These are phyloP conservation scores for Amazona guildingii DNA, from an alignment of 2,113 vertebrate genomes.

Conservation along the genomic window DNA sequence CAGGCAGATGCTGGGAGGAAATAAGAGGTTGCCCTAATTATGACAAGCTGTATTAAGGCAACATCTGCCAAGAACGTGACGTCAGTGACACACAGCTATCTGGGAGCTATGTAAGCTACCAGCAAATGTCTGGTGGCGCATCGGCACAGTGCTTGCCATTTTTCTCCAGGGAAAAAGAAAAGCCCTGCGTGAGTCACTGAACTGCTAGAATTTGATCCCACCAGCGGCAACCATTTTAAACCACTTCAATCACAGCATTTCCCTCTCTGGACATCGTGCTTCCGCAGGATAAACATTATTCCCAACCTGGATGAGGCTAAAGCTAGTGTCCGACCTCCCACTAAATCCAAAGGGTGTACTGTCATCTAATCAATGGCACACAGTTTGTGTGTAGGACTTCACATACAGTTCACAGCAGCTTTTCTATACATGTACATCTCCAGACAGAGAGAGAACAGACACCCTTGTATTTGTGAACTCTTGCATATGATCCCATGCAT, in stretches of 20 bases:
- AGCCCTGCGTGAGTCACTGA: not conserved
- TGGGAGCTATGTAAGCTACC: not conserved
- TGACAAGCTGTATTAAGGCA: not conserved
- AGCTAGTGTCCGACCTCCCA: slow-evolving; percentile 2
- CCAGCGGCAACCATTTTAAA: not conserved
- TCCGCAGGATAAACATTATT: not conserved
- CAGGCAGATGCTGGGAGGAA: not conserved
- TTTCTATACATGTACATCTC: slow-evolving; percentile 10
- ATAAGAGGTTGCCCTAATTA: not conserved
- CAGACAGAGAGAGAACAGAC: slow-evolving; percentile 8
- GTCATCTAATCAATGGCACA: not conserved
- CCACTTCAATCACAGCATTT: not conserved
- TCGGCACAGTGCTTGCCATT: not conserved
- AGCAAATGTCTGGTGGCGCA: not conserved
- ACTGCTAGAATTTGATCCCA: not conserved
- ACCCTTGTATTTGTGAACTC: slow-evolving; percentile 45
- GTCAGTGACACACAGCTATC: not conserved
- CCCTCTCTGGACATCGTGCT: not conserved
- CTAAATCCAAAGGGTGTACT: not conserved
- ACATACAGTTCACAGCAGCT: slow-evolving; percentile 29
- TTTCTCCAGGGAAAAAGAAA: not conserved
- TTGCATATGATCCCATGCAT: slow-evolving; percentile 3
- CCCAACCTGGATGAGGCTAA: not conserved
- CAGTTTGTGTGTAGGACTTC: not conserved
- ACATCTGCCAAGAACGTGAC: not conserved